These are phyloP conservation scores for Acronicta leporina DNA, from an alignment of 2,888 invertebrate genomes.

Conservation along the genomic window DNA sequence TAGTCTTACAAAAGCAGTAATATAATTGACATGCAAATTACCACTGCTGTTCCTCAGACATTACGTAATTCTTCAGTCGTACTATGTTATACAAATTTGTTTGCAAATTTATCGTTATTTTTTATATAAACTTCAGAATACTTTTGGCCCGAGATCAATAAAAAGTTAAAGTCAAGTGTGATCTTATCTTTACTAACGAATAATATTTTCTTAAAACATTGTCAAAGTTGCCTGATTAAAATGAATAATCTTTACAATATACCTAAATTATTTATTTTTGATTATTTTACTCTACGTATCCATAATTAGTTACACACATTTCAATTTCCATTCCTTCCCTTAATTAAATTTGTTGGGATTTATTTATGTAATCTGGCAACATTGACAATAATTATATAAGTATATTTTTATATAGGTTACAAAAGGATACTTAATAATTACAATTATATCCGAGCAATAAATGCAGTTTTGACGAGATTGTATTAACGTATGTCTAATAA, in stretches of 20 bases:
- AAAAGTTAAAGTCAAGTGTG: slow-evolving; percentile 23
- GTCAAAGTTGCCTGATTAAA: slow-evolving; percentile 51
- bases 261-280: not conserved
- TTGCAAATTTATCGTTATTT: slow-evolving; percentile 9
- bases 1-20: slow-evolving; percentile 45
- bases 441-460: slow-evolving; percentile 49
- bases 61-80: slow-evolving; percentile 49
- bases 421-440: slow-evolving; percentile 26
- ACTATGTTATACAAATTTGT: slow-evolving; percentile 39
- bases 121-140: slow-evolving; percentile 35
- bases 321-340: too few relatives aligned
- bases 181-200: slow-evolving; percentile 23
- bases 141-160: slow-evolving; percentile 54
- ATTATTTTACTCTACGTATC: too few relatives aligned
- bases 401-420: not conserved
- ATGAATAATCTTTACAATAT: not conserved
- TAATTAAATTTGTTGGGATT: too few relatives aligned
- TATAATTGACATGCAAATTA: slow-evolving; percentile 54
- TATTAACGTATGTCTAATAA: slow-evolving; percentile 7
- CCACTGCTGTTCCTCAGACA: slow-evolving; percentile 33
- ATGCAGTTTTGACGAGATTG: slow-evolving; percentile 52
- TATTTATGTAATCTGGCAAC: slow-evolving; percentile 44
- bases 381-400: slow-evolving; percentile 44
- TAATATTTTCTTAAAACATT: slow-evolving; percentile 35
- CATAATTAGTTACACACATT: too few relatives aligned